Evolutionary conservation across 1,140 invertebrate species (phyloP).

Genomic region (Orchesella cincta): DNA sequence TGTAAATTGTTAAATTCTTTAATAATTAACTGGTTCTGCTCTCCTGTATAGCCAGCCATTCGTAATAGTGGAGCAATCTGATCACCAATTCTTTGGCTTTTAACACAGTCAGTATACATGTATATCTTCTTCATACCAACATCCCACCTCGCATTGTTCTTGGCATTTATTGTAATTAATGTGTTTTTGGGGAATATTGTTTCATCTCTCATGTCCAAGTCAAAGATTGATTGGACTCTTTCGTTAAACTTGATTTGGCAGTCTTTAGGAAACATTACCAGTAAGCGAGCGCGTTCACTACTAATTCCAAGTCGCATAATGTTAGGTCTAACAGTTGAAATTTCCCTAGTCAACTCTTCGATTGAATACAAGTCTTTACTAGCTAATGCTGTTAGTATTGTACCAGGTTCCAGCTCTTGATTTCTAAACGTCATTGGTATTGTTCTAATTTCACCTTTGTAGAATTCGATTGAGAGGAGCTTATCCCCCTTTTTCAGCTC

Average conservation of each 20-base stretch:
- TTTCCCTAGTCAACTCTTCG: too few relatives aligned
- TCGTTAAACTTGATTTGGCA: neutral
- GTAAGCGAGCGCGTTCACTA: too few relatives aligned
- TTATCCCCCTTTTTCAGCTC: too few relatives aligned
- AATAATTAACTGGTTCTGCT: neutral
- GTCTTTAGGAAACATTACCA: too few relatives aligned
- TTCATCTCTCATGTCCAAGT: neutral
- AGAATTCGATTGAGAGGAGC: too few relatives aligned
- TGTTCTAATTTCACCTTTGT: too few relatives aligned
- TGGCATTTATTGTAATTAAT: neutral
- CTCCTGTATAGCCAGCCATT: neutral
- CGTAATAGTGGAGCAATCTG: neutral
- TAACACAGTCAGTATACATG: conserved; percentile 14
- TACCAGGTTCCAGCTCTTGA: too few relatives aligned
- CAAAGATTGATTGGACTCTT: neutral
- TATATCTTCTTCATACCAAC: neutral
- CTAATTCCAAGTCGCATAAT: too few relatives aligned
- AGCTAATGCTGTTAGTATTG: too few relatives aligned
- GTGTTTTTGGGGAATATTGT: neutral
- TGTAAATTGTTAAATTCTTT: neutral
- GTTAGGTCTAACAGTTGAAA: too few relatives aligned
- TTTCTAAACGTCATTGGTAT: too few relatives aligned
- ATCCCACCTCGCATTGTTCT: neutral
- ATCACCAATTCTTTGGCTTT: conserved; percentile 7
- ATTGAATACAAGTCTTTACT: too few relatives aligned